These are phyloP conservation scores for Tokudaia tokunoshimensis DNA, from an alignment of 2,797 vertebrate genomes.

Conservation along the genomic window DNA sequence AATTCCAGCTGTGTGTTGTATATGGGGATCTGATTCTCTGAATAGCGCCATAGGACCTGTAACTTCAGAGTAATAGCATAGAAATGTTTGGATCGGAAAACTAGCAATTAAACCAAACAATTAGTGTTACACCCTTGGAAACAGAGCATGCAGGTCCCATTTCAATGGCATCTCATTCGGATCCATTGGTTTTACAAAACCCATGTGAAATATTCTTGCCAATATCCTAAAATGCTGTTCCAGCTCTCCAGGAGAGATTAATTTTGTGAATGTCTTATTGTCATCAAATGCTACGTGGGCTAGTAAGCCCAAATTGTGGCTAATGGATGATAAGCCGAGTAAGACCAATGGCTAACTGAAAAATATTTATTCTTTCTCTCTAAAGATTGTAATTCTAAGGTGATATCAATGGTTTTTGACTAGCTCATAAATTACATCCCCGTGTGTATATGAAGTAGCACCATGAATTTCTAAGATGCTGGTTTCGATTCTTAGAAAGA, in stretches of 20 bases:
- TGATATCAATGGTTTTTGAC: not conserved
- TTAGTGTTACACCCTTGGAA: not conserved
- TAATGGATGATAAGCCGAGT: not conserved
- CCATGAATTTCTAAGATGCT: not conserved
- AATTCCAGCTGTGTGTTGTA: not conserved
- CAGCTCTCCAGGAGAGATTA: not conserved
- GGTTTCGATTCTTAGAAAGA: not conserved
- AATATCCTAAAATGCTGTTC: not conserved
- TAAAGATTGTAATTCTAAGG: conserved; percentile 11
- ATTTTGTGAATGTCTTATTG: not conserved
- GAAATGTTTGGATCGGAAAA: not conserved
- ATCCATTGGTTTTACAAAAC: not conserved
- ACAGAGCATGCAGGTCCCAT: not conserved
- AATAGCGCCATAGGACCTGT: not conserved
- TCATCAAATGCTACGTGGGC: not conserved
- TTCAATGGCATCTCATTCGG: not conserved
- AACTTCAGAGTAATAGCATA: not conserved
- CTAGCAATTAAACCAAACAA: not conserved
- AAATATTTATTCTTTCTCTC: not conserved
- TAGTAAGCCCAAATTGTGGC: not conserved
- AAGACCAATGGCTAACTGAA: conserved; percentile 32
- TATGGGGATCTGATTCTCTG: not conserved
- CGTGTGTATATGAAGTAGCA: not conserved
- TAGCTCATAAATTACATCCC: not conserved
- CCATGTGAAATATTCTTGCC: not conserved